These are phyloP conservation scores for Anolis sagrei DNA, from an alignment of 2,113 vertebrate species.

Conservation along the genomic window DNA sequence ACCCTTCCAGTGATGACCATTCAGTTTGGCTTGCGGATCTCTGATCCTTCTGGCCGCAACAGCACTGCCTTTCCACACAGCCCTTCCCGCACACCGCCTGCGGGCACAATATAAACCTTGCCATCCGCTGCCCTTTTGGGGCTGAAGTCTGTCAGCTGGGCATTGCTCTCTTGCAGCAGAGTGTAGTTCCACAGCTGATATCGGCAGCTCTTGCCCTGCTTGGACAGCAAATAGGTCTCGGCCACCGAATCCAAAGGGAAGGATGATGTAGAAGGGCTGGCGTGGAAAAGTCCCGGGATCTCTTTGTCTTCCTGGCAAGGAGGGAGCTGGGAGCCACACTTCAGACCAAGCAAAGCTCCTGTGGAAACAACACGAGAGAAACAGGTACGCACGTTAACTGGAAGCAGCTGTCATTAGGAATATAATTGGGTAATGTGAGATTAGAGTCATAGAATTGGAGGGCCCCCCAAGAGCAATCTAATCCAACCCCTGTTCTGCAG, in stretches of 20 bases:
- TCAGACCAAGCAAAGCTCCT: constrained; percentile 69
- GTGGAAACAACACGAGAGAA: not conserved
- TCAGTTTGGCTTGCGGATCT: constrained; percentile 73
- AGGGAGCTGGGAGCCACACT: not conserved
- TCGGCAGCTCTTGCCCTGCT: constrained; percentile 90
- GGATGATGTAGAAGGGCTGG: rapidly evolving
- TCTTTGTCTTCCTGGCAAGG: constrained; percentile 61
- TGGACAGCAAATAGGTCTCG: constrained; percentile 79
- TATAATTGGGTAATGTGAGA: no score
- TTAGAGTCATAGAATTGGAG: no score
- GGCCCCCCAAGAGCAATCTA: no score
- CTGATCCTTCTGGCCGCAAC: constrained; percentile 59
- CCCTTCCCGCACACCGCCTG: constrained; percentile 80
- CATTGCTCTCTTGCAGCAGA: constrained; percentile 80
- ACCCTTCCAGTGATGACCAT: constrained; percentile 73
- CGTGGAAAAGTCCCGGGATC: constrained; percentile 62
- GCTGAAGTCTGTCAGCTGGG: constrained; percentile 84
- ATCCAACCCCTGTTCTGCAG: no score
- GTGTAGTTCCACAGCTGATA: constrained; percentile 87
- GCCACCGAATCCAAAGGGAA: not conserved
- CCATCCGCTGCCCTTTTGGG: constrained; percentile 79
- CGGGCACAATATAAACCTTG: constrained; percentile 81
- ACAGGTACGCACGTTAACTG: not conserved
- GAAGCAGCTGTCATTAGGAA: no score
- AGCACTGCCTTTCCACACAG: constrained; percentile 85